Evolutionary conservation across 30 jellyfish, hydroid and myxozoan species (phyloP).

Genomic region (Aurelia coerulea): DNA sequence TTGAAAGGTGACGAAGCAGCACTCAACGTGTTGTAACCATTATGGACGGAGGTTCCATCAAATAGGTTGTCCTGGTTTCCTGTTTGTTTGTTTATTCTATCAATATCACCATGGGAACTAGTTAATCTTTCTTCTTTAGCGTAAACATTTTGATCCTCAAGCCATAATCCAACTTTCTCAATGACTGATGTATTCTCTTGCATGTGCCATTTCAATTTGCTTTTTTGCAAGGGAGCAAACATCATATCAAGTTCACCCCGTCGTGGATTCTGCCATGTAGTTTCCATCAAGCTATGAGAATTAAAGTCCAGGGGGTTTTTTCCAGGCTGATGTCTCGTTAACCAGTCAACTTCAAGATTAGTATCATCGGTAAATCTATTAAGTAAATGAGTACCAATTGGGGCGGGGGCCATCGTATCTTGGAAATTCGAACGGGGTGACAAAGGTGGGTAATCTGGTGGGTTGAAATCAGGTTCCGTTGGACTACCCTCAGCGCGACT

Average conservation of each 20-base stretch:
- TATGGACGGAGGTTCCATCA: conserved; percentile 6
- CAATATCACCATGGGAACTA: conserved; percentile 60
- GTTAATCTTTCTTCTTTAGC: conserved; percentile 50
- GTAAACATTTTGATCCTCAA: conserved; percentile 77
- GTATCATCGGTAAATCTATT: conserved; percentile 29
- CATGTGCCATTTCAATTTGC: conserved; percentile 52
- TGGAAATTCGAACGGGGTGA: conserved; percentile 18
- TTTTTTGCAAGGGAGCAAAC: conserved; percentile 56
- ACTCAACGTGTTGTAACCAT: conserved; percentile 42
- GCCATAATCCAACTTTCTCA: conserved; percentile 99
- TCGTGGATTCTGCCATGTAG: conserved; percentile 23
- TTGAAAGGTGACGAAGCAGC: conserved; percentile 58
- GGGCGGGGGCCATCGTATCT: conserved; percentile 6
- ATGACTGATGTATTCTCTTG: conserved; percentile 63
- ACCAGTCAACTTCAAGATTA: conserved; percentile 20
- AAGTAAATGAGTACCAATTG: background rate
- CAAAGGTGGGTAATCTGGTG: conserved; percentile 24
- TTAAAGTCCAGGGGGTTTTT: conserved; percentile 35
- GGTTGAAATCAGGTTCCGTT: conserved; percentile 13
- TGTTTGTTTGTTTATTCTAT: conserved; percentile 10
- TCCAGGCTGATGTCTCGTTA: conserved; percentile 2
- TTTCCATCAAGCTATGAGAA: conserved; percentile 3
- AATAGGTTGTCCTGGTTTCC: background rate
- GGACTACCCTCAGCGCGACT: conserved; percentile 64
- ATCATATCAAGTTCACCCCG: conserved; percentile 46